Conservation (phyloP, 2,888 invertebrate genomes). For the Gasteruption jaculator region DNA sequence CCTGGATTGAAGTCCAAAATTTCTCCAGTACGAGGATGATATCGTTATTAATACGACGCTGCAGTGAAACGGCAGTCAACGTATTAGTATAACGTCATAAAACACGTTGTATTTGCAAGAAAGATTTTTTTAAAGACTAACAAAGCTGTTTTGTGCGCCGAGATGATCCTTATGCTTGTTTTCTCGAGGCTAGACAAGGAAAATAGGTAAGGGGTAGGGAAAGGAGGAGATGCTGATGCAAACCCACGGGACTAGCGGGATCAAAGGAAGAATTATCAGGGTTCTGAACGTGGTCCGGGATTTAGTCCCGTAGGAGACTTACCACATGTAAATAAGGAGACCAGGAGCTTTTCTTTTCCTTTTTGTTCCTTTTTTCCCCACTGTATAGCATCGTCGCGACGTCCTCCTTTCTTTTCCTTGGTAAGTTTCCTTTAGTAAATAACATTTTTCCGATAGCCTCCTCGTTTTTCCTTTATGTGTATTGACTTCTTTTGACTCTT, state of each 20-base stretch:
- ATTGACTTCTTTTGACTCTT: too few species aligned
- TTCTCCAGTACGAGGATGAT: too few species aligned
- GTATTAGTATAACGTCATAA: too few species aligned
- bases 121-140: too few species aligned
- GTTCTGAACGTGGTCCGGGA: constrained; percentile 49
- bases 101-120: too few species aligned
- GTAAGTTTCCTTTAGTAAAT: too few species aligned
- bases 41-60: too few species aligned
- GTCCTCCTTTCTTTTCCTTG: constrained; percentile 26
- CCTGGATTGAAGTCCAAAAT: too few species aligned
- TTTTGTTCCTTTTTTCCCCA: constrained; percentile 11
- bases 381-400: constrained; percentile 4
- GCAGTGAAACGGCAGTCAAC: too few species aligned
- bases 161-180: constrained; percentile 24
- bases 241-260: constrained; percentile 48
- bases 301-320: constrained; percentile 52
- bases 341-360: constrained; percentile 40
- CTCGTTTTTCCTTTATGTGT: too few species aligned
- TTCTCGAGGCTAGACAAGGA: constrained; percentile 17
- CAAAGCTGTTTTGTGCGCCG: too few species aligned
- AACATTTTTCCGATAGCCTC: constrained; percentile 51
- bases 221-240: constrained; percentile 26
- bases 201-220: constrained; percentile 22
- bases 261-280: constrained; percentile 53
- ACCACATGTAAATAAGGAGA: constrained; percentile 53